Conservation (phyloP, 1,140 invertebrate genomes). For the Amyelois transitella region DNA sequence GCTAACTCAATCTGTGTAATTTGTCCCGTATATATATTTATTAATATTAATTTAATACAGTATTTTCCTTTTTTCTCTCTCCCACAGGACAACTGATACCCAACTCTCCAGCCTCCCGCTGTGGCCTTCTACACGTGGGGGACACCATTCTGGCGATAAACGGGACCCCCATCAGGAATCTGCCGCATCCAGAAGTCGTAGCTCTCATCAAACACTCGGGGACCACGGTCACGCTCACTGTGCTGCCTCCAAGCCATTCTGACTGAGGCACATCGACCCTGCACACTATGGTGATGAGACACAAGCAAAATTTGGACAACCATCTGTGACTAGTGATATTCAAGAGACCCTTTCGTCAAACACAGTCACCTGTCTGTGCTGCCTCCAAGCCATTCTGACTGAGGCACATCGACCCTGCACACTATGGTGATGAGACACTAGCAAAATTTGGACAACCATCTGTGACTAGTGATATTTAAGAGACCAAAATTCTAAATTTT, state of each 20-base stretch:
- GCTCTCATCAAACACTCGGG: constrained; percentile 96
- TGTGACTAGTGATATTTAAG: background rate
- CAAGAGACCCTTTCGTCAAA: background rate
- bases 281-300: background rate
- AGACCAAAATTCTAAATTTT: too few species aligned
- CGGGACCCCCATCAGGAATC: constrained; percentile 90
- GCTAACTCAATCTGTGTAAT: too few species aligned
- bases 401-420: too few species aligned
- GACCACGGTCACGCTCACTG: constrained; percentile 91
- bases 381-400: too few species aligned
- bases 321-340: background rate
- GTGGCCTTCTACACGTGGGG: constrained; percentile 91
- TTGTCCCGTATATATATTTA: too few species aligned
- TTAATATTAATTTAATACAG: too few species aligned
- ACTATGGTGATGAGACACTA: background rate
- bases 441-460: background rate
- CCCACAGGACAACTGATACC: constrained; percentile 91
- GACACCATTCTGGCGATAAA: constrained; percentile 98
- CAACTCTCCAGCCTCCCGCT: constrained; percentile 95
- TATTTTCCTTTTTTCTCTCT: too few species aligned
- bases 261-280: too few species aligned
- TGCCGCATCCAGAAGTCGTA: constrained; percentile 97
- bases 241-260: too few species aligned
- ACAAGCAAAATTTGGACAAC: background rate
- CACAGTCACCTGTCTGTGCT: background rate